A percentile compares a stretch with the other conserved stretches of the same genome.
These are phyloP conservation scores for Rattus rattus DNA, from an alignment of 2,113 vertebrate genomes.

Conservation along the genomic window DNA sequence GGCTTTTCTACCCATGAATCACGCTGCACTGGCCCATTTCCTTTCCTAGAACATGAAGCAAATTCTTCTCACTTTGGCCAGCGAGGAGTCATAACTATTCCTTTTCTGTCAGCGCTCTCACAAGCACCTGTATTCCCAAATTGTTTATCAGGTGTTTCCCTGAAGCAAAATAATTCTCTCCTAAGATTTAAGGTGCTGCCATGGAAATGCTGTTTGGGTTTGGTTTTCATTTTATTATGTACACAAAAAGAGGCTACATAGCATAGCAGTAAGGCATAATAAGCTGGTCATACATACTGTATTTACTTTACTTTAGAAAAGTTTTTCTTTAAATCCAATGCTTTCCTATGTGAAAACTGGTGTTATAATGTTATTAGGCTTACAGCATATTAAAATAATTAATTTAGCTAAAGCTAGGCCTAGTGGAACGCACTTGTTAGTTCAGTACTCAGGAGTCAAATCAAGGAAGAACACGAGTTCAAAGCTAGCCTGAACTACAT, in stretches of 20 bases:
- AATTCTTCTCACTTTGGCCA: background rate
- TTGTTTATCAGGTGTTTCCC: background rate
- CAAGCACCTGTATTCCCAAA: background rate
- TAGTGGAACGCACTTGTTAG: background rate
- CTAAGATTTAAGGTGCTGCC: background rate
- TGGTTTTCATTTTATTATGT: background rate
- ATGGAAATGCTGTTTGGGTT: background rate
- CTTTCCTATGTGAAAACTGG: background rate
- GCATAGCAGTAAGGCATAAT: background rate
- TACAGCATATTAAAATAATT: background rate
- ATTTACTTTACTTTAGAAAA: background rate
- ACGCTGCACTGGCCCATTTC: background rate
- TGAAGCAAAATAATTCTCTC: background rate
- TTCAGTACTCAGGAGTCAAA: background rate
- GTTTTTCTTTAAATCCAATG: background rate
- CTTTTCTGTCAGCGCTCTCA: background rate
- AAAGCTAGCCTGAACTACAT: background rate
- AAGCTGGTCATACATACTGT: background rate
- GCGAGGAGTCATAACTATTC: background rate
- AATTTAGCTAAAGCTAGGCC: background rate
- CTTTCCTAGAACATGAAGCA: background rate
- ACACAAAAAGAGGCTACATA: background rate
- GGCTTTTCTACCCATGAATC: background rate
- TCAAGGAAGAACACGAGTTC: background rate
- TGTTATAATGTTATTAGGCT: background rate